These are phyloP conservation scores for Morus bassanus DNA, from an alignment of 2,797 vertebrate genomes.

Conservation along the genomic window DNA sequence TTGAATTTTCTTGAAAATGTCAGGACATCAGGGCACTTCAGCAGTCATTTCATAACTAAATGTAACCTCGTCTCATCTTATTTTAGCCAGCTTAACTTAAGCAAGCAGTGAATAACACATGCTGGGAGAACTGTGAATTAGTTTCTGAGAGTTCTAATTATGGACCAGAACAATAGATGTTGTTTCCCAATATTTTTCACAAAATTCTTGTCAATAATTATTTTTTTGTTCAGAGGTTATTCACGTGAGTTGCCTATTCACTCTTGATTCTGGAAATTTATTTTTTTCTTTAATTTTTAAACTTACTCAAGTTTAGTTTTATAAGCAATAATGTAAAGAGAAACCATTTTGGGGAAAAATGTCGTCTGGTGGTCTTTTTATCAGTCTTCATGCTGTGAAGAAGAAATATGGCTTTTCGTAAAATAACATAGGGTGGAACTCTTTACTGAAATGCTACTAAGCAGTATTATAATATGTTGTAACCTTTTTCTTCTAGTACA, in stretches of 20 bases:
- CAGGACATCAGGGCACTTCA: neutral
- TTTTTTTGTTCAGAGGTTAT: neutral
- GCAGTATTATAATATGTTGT: neutral
- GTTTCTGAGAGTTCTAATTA: slow-evolving; percentile 6
- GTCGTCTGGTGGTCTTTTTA: neutral
- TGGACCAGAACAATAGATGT: neutral
- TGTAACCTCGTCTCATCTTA: neutral
- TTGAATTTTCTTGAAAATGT: neutral
- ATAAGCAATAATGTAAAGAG: neutral
- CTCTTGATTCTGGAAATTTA: neutral
- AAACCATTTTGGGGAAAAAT: neutral
- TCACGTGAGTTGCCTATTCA: neutral
- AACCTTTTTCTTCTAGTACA: slow-evolving; percentile 83
- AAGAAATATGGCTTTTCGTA: neutral
- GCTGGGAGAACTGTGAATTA: neutral
- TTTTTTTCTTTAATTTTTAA: neutral
- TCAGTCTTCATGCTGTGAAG: neutral
- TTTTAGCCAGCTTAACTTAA: neutral
- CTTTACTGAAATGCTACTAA: neutral
- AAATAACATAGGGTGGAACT: neutral
- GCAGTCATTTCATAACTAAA: neutral
- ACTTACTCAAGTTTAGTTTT: neutral
- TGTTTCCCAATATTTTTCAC: neutral
- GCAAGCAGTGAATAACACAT: neutral
- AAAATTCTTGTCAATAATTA: neutral